Evolutionary conservation across 2,888 invertebrate species (phyloP).

Genomic region (Empis livida): DNA sequence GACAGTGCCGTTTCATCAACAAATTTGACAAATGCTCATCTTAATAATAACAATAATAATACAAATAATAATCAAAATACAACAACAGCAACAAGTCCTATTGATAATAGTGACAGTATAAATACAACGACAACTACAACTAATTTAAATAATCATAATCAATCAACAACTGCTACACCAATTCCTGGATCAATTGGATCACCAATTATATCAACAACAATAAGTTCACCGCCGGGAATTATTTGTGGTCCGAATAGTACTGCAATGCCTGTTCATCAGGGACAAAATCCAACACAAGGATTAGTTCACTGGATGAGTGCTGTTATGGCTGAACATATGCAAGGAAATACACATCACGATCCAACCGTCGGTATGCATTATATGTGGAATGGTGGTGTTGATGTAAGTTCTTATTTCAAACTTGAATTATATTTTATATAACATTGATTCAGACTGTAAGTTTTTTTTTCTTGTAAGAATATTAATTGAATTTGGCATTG

Average conservation of each 20-base stretch:
- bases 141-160: slow-evolving; percentile 11
- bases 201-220: slow-evolving; percentile 13
- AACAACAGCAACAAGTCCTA: not conserved
- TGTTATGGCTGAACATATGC: slow-evolving; percentile 92
- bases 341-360: slow-evolving; percentile 58
- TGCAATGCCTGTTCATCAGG: slow-evolving; percentile 36
- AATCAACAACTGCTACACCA: slow-evolving; percentile 24
- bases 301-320: slow-evolving; percentile 90
- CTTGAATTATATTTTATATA: not conserved
- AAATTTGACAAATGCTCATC: slow-evolving; percentile 11
- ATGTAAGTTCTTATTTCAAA: slow-evolving; percentile 32
- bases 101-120: slow-evolving; percentile 10
- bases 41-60: slow-evolving; percentile 13
- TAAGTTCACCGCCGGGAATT: slow-evolving; percentile 14
- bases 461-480: no score
- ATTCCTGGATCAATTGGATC: slow-evolving; percentile 20
- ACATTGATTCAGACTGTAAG: no score
- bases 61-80: slow-evolving; percentile 1
- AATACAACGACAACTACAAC: slow-evolving; percentile 24
- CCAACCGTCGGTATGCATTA: slow-evolving; percentile 37
- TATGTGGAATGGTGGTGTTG: slow-evolving; percentile 38
- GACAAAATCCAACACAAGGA: slow-evolving; percentile 59
- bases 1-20: slow-evolving; percentile 22
- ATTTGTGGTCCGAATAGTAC: slow-evolving; percentile 8
- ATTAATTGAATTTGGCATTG: no score